Evolutionary conservation across 1,140 invertebrate genomes (phyloP), one percentile per base, ranked within the genome.

Genomic region (Gonioctena quinquepunctata): DNA sequence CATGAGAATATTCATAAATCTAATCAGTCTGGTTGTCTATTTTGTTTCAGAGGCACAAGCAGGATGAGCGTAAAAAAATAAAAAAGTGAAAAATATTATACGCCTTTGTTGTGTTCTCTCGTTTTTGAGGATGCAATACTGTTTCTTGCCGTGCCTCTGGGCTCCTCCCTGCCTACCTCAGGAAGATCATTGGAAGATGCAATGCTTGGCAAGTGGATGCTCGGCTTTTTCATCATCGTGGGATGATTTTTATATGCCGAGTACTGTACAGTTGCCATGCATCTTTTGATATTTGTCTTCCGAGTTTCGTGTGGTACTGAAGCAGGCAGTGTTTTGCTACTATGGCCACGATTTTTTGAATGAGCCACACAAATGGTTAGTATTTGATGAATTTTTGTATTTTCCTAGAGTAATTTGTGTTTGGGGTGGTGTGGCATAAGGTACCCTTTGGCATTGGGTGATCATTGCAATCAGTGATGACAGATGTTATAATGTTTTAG

Each of bases 21-120:
- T 83, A 86, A 90, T 90, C 90, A 89, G 90, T 78, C 77, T 75
- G 86, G 85, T 87, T 86, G 84, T 87, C 83, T 80, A 80, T 87
- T 88, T 81, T 85, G 87, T 91, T 91, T 91, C 89, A 91, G 90
- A 91, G 90, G 90, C 90, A 91, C 90, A 90, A 90, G 89, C 87
- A 84, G 86, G 87, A 88, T 86, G 86, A 87, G 81, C 77, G 77
- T 79, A 80, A 72, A 65, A 63, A 21, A 22, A 33, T n/a, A 26
- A 48, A 25, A 68, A 69, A 62, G 63, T 33, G 33, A 42, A 42
- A 42, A 42, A 42, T 22, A 25, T 60, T 6, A 25, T 60, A 60
- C 57, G 57, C 81, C 78, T 76, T 87, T 86, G 69, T 81, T 81
- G 78, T 86, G 69, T 81, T 81, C 77, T 72, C 76, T 77, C 77